Base-by-base conservation (phyloP, 1,140 invertebrate genomes). In the Palaemon carinicauda region DNA sequence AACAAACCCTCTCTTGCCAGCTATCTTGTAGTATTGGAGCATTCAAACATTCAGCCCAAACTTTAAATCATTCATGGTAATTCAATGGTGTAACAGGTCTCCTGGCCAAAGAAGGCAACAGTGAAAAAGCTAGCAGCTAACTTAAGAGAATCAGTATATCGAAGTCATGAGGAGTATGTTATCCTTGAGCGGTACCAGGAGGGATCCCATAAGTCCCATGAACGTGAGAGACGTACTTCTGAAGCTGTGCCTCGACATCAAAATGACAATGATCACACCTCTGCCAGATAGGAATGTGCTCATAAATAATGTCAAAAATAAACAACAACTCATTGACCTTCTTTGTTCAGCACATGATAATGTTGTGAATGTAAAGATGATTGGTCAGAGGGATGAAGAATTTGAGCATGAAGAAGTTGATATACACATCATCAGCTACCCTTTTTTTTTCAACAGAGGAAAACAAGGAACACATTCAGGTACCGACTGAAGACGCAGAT, bases 11-110 rank as follows among this genome's bases (percentile, higher is more conserved):
- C 71, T 7, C 71, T 74, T 3, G 19, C 53, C 4, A 31, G 21
- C 41, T 24, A 7, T 52, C 77, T 7, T 79, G 4, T 4, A n/a
- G n/a, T 21, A 53, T 56, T 4, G 71, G 33, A 29, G 71, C 4
- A 74, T n/a, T n/a, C n/a, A n/a, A n/a, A n/a, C n/a, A 24, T 7
- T 52, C 50, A 56, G 15, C 77, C 77, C 3, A 50, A 52, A 4
- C 31, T 79, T 56, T 19, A 79, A 21, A 3, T 52, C 31, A 53
- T 79, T 79, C 31, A 79, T 79, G 77, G 77, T 5, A 79, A 52
- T 79, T 31, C 77, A 79, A 52, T 79, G 4, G 21, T 79, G 33
- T 79, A 79, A 21, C 77, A 52, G 19, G 53, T 56, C 50, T 15
- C 4, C 3, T 79, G 77, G 77, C 77, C 41, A 3, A 52, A 56